Evolutionary conservation across 2,797 vertebrate species (phyloP).

Genomic region (Lepus townsendii): DNA sequence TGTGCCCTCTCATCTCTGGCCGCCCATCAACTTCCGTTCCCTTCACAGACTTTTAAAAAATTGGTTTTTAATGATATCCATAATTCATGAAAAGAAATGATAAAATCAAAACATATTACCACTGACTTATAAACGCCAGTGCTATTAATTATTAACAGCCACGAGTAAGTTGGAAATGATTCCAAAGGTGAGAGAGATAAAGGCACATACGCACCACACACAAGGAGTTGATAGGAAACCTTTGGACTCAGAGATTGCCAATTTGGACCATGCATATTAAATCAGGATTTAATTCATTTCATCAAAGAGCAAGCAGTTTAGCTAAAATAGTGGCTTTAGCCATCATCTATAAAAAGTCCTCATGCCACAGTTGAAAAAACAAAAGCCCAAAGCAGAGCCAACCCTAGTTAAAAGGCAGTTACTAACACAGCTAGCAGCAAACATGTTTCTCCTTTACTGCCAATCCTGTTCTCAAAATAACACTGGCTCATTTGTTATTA

Average conservation of each 20-base stretch:
- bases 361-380: neutral
- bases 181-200: conserved; percentile 76
- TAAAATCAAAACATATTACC: conserved; percentile 82
- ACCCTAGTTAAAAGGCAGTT: neutral
- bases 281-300: conserved; percentile 24
- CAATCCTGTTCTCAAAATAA: neutral
- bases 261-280: neutral
- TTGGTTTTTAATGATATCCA: conserved; percentile 80
- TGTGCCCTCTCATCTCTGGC: conserved; percentile 61
- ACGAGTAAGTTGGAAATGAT: conserved; percentile 72
- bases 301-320: conserved; percentile 20
- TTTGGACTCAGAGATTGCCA: conserved; percentile 43
- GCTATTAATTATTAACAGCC: conserved; percentile 81
- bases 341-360: neutral
- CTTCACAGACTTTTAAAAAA: conserved; percentile 70
- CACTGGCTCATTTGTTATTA: neutral
- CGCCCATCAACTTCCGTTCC: conserved; percentile 66
- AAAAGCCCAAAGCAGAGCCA: neutral
- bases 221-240: conserved; percentile 2
- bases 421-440: neutral
- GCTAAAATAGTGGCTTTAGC: neutral
- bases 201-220: neutral
- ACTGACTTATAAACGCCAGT: conserved; percentile 63
- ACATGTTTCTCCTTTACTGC: neutral
- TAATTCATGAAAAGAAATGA: conserved; percentile 81